These are phyloP conservation scores for Macrosoma leucophasiata DNA, from an alignment of 2,888 invertebrate species.

Conservation along the genomic window DNA sequence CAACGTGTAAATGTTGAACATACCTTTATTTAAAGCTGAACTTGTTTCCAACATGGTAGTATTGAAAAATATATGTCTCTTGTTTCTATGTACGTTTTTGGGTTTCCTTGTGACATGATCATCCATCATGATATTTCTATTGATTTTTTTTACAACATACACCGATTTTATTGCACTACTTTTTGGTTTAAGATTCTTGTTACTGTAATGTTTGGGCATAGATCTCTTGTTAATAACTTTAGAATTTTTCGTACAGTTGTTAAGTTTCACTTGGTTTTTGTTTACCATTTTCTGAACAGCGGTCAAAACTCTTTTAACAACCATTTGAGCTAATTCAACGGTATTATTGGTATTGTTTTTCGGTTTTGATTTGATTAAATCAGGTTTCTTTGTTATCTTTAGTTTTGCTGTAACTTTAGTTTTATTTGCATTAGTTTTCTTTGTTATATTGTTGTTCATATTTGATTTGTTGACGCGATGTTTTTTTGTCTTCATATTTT, in stretches of 20 bases:
- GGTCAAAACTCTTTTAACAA: constrained; percentile 35
- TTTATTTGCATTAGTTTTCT: constrained; percentile 14
- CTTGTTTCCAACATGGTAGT: too few species aligned
- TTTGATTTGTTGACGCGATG: constrained; percentile 9
- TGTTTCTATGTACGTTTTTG: constrained; percentile 25
- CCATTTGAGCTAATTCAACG: constrained; percentile 28
- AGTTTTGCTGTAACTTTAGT: constrained; percentile 19
- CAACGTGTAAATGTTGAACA: too few species aligned
- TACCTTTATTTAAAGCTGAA: too few species aligned
- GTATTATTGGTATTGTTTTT: constrained; percentile 22
- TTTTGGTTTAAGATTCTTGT: constrained; percentile 14
- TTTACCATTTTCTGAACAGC: constrained; percentile 36
- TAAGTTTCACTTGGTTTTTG: constrained; percentile 26
- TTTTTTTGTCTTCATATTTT: too few species aligned
- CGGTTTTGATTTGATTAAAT: constrained; percentile 17
- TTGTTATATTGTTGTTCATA: constrained; percentile 7
- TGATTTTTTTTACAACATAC: constrained; percentile 26
- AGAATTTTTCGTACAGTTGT: constrained; percentile 12
- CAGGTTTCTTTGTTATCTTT: constrained; percentile 28
- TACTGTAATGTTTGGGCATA: constrained; percentile 20
- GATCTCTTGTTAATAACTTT: constrained; percentile 27
- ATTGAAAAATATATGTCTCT: too few species aligned
- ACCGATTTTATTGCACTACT: constrained; percentile 22
- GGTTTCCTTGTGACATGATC: constrained; percentile 27
- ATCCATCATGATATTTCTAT: too few species aligned